Evolutionary conservation across 37 sponge, comb jelly and placozoan genomes (phyloP).

Genomic region (Ianthella basta): DNA sequence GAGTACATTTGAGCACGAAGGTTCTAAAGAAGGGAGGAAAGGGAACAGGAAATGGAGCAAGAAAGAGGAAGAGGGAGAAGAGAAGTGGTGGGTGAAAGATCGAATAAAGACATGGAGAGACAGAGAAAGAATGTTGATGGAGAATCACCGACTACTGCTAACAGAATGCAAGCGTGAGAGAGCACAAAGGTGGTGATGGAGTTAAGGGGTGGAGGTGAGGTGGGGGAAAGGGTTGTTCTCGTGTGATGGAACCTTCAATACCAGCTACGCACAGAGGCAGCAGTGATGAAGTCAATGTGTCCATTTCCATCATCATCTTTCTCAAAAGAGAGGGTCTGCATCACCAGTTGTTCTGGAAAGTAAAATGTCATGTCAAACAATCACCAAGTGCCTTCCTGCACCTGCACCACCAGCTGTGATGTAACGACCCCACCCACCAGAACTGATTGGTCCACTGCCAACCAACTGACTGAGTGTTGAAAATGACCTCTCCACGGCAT

Average conservation of each 20-base stretch:
- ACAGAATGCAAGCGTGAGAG: too few species aligned
- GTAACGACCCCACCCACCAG: background rate
- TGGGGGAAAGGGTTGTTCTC: too few species aligned
- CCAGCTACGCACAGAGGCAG: slow-evolving; percentile 75
- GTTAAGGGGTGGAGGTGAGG: too few species aligned
- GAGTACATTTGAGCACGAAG: slow-evolving; percentile 85
- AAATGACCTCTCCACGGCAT: slow-evolving; percentile 37
- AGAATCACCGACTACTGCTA: too few species aligned
- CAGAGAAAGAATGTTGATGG: too few species aligned
- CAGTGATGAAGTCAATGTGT: slow-evolving; percentile 98
- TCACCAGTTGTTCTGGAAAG: slow-evolving; percentile 34
- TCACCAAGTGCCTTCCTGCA: background rate
- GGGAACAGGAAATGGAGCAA: background rate
- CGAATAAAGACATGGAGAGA: too few species aligned
- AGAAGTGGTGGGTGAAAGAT: too few species aligned
- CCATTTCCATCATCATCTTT: slow-evolving; percentile 96
- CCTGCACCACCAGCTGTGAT: background rate
- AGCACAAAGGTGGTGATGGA: too few species aligned
- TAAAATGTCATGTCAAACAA: background rate
- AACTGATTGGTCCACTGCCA: background rate
- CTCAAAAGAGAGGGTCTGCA: slow-evolving; percentile 79
- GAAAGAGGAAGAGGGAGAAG: too few species aligned
- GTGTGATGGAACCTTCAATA: too few species aligned
- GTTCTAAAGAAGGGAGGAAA: slow-evolving; percentile 57
- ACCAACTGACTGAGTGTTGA: slow-evolving; percentile 27